A percentile compares a stretch with the other conserved stretches of the same genome.
These are phyloP conservation scores for Cephalopholis sonnerati DNA, from an alignment of 2,113 vertebrate genomes.

Conservation along the genomic window DNA sequence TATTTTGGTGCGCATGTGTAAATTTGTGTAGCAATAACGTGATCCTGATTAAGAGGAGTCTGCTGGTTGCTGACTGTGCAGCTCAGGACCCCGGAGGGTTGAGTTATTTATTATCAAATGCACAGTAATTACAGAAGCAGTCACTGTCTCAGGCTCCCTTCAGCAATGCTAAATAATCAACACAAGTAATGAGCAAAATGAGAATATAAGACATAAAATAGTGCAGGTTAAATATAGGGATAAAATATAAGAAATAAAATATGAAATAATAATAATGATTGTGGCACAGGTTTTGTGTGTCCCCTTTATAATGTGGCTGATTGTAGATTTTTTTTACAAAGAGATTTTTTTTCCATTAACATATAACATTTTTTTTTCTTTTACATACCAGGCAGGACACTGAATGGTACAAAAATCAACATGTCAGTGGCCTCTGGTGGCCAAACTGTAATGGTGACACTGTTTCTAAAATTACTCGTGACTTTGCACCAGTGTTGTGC, in stretches of 20 bases:
- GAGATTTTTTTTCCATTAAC: neutral
- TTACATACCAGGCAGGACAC: neutral
- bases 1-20: neutral
- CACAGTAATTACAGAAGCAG: too few relatives aligned
- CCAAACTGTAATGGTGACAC: neutral
- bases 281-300: neutral
- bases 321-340: neutral
- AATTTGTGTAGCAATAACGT: neutral
- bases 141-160: too few relatives aligned
- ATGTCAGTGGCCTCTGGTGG: slow-evolving; percentile 7
- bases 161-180: too few relatives aligned
- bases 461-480: neutral
- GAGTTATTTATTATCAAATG: too few relatives aligned
- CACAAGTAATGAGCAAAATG: too few relatives aligned
- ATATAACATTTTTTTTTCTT: too few relatives aligned
- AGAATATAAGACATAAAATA: too few relatives aligned
- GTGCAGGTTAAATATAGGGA: too few relatives aligned
- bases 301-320: neutral
- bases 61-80: too few relatives aligned
- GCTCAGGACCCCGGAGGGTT: neutral
- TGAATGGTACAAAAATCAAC: neutral
- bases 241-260: too few relatives aligned
- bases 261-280: neutral
- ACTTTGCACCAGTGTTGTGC: too few relatives aligned
- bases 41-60: neutral